These are phyloP conservation scores for Cheilinus undulatus DNA, from an alignment of 2,113 vertebrate species.

Conservation along the genomic window DNA sequence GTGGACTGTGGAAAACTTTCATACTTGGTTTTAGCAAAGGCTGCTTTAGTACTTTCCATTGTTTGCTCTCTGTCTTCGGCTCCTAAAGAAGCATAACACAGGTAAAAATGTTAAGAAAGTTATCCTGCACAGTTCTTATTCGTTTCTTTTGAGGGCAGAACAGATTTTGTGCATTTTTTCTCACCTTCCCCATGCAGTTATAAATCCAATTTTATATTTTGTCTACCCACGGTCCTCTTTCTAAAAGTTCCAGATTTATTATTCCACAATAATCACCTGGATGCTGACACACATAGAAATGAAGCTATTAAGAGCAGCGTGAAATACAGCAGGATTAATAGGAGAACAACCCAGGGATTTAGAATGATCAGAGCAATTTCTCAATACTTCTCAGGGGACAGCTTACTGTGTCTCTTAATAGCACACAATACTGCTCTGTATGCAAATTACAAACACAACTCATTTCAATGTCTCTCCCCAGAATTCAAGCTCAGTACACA, in stretches of 20 bases:
- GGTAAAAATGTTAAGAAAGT: neutral
- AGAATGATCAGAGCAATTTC: slow-evolving; percentile 42
- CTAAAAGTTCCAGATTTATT: slow-evolving; percentile 33
- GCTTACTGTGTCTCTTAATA: slow-evolving; percentile 36
- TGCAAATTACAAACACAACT: slow-evolving; percentile 35
- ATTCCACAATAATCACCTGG: slow-evolving; percentile 42
- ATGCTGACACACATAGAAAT: slow-evolving; percentile 42
- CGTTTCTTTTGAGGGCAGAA: slow-evolving; percentile 26
- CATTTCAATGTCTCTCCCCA: slow-evolving; percentile 19
- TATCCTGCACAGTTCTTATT: slow-evolving; percentile 23
- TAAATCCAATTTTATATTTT: slow-evolving; percentile 26
- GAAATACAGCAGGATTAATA: slow-evolving; percentile 54
- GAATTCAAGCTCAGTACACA: slow-evolving; percentile 5
- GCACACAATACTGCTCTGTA: slow-evolving; percentile 17
- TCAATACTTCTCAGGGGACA: slow-evolving; percentile 40
- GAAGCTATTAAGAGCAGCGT: slow-evolving; percentile 45
- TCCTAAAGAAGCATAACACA: neutral
- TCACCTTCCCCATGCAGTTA: neutral
- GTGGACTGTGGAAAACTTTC: no score
- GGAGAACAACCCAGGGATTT: slow-evolving; percentile 60
- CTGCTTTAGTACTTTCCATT: slow-evolving; percentile 19
- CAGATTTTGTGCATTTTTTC: slow-evolving; percentile 1
- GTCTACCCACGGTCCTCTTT: slow-evolving; percentile 19
- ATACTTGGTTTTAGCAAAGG: no score
- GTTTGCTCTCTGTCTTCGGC: slow-evolving; percentile 42